These are phyloP conservation scores for Cynaeus angustus DNA, from an alignment of 2,888 invertebrate genomes.

Conservation along the genomic window DNA sequence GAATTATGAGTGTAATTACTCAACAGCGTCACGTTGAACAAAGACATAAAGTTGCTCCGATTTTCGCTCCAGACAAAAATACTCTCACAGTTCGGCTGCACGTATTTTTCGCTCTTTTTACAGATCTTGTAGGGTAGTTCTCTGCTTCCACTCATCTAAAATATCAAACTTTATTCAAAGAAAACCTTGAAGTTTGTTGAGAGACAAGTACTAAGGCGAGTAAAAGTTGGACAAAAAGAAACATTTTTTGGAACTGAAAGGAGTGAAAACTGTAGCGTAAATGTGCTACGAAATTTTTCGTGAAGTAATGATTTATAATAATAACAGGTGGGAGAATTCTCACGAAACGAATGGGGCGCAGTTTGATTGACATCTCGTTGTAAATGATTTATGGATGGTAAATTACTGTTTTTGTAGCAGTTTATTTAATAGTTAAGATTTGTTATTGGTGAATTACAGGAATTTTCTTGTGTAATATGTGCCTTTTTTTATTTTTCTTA, in stretches of 20 bases:
- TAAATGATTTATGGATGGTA: conserved; percentile 14
- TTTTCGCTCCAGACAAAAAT: conserved; percentile 60
- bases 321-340: conserved; percentile 37
- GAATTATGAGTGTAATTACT: conserved; percentile 51
- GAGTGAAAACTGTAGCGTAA: neutral
- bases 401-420: conserved; percentile 2
- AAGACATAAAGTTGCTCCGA: conserved; percentile 57
- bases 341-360: conserved; percentile 26
- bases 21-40: conserved; percentile 54
- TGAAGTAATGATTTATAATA: conserved; percentile 19
- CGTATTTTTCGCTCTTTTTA: conserved; percentile 43
- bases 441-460: neutral
- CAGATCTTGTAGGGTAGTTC: conserved; percentile 50
- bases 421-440: neutral
- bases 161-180: conserved; percentile 19
- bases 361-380: conserved; percentile 23
- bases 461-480: no score
- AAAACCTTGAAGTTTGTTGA: conserved; percentile 1
- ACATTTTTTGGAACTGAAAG: conserved; percentile 6
- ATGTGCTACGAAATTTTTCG: conserved; percentile 23
- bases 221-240: conserved; percentile 22
- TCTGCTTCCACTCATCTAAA: conserved; percentile 32
- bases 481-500: no score
- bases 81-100: conserved; percentile 57
- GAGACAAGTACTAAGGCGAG: conserved; percentile 20